Evolutionary conservation across 2,888 invertebrate genomes (phyloP).

Genomic region (Ornithoptera alexandrae): DNA sequence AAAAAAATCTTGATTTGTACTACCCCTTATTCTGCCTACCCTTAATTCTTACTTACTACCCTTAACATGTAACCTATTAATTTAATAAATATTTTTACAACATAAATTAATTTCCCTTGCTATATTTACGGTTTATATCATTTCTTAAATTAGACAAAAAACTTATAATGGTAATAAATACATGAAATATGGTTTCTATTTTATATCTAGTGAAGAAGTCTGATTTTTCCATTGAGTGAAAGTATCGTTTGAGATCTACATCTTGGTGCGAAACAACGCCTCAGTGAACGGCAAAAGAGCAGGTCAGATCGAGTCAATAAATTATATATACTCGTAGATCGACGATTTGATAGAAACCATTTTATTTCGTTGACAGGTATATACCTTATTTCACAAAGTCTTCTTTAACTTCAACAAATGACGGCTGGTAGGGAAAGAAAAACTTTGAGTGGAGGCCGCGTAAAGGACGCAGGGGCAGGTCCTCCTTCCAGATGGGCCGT

Average conservation of each 20-base stretch:
- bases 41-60: too few species aligned
- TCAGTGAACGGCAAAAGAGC: not conserved
- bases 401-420: too few species aligned
- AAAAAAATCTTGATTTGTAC: too few species aligned
- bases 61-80: too few species aligned
- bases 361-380: not conserved
- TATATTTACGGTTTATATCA: too few species aligned
- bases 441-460: too few species aligned
- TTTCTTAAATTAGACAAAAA: not conserved
- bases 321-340: not conserved
- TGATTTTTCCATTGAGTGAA: conserved; percentile 1
- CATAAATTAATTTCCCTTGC: too few species aligned
- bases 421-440: too few species aligned
- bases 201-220: not conserved
- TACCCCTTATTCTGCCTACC: too few species aligned
- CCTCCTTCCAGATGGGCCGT: too few species aligned
- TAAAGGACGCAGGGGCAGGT: too few species aligned
- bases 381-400: not conserved
- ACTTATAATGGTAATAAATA: not conserved
- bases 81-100: too few species aligned
- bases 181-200: not conserved
- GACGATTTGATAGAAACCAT: not conserved
- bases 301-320: not conserved
- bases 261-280: not conserved
- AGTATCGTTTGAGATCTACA: not conserved